Base-by-base conservation (phyloP, 2,888 invertebrate genomes). In the Hydropsyche betteni region DNA sequence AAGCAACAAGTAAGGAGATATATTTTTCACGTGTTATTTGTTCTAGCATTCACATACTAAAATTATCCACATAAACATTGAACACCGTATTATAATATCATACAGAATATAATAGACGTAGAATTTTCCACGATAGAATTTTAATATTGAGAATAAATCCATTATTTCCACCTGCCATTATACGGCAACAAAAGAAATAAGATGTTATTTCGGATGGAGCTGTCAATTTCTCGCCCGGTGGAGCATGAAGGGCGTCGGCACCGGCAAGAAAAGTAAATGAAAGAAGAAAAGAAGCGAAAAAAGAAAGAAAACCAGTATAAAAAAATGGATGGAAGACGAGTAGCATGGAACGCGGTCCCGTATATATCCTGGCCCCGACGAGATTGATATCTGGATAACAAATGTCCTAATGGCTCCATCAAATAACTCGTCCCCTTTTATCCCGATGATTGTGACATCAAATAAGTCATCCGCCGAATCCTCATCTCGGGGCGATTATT, bases 121-220 rank as follows among this genome's bases (percentile, higher is more conserved):
- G 10, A 44, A 8, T 10, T 10, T 44, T 44, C 44, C 10, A 44
- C 44, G 44, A 44, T 44, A 44, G 44, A 64, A 64, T 64, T 64
- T 64, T 64, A 64, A 64, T 64, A 64, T 64, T 64, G 36, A 64
- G 36, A 64, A 64, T 64, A 64, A 64, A 64, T 64, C 64, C 34
- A 64, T 64, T 64, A 64, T 64, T 64, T 64, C 64, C 64, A 64
- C 64, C 64, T 64, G 64, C 64, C 64, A 64, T 64, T 64, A 64
- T 64, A 64, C 36, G 64, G 64, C 64, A 64, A 64, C 64, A 64
- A 64, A 64, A 36, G 64, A 64, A 58, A 53, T 53, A 61, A 72
- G 61, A 72, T 72, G 72, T 72, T 72, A 72, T 72, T 72, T 72
- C 55, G 58, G 72, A 72, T 61, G 72, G 55, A 72, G 72, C 72